Conservation (phyloP, 2,888 invertebrate genomes). For the Athalia circularis region DNA sequence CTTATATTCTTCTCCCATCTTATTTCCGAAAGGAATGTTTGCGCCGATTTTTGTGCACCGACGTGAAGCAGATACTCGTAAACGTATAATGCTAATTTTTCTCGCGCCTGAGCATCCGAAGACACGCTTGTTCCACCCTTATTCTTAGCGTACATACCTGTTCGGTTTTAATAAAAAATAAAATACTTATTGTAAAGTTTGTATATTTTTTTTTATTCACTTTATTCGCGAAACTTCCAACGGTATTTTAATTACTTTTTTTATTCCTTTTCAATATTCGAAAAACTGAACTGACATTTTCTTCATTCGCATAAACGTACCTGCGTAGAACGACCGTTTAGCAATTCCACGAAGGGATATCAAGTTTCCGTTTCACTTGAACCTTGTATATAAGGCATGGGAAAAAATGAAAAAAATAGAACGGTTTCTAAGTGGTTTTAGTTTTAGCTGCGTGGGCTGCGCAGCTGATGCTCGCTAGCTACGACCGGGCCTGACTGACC, state of each 20-base stretch:
- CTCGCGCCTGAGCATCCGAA: conserved; percentile 79
- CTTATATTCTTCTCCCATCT: conserved; percentile 82
- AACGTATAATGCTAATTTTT: conserved; percentile 81
- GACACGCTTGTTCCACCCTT: conserved; percentile 76
- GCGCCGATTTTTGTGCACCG: conserved; percentile 82
- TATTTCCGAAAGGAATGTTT: conserved; percentile 82
- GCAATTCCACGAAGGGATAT: conserved; percentile 19
- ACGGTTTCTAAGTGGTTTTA: conserved; percentile 27
- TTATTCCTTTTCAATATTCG: too few relatives aligned
- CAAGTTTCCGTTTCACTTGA: neutral
- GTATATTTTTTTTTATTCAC: too few relatives aligned
- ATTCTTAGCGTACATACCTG: conserved; percentile 77
- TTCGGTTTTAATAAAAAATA: neutral
- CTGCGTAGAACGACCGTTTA: neutral
- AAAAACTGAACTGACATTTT: too few relatives aligned
- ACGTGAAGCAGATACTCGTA: conserved; percentile 82
- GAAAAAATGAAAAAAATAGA: conserved; percentile 15
- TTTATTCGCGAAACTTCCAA: too few relatives aligned
- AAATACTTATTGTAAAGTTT: too few relatives aligned
- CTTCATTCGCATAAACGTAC: too few relatives aligned
- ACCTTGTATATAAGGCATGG: neutral
- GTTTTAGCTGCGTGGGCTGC: conserved; percentile 30
- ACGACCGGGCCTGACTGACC: conserved; percentile 39
- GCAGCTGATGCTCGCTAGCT: conserved; percentile 39
- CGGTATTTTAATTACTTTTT: too few relatives aligned